These are phyloP conservation scores for Sitodiplosis mosellana DNA, from an alignment of 1,140 invertebrate species.

Conservation along the genomic window DNA sequence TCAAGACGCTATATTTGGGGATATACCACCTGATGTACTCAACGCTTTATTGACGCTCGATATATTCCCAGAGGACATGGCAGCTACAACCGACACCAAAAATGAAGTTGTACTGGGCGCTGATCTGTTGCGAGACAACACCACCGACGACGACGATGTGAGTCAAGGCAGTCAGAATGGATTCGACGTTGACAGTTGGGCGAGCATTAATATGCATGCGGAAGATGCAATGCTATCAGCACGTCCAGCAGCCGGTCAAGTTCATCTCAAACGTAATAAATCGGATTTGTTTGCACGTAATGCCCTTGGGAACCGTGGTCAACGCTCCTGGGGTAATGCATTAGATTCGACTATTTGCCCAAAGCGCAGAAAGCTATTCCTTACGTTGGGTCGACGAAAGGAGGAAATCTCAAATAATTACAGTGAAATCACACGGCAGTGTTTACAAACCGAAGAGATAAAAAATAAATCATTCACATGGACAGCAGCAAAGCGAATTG, in stretches of 20 bases:
- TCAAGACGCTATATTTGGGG: conserved; percentile 66
- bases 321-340: conserved; percentile 48
- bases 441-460: conserved; percentile 11
- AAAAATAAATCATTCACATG: conserved; percentile 25
- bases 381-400: conserved; percentile 25
- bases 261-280: conserved; percentile 34
- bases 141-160: neutral
- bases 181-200: conserved; percentile 21
- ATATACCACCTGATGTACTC: conserved; percentile 56
- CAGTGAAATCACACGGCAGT: conserved; percentile 6
- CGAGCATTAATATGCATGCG: conserved; percentile 35
- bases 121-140: conserved; percentile 18
- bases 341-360: conserved; percentile 39
- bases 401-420: conserved; percentile 14
- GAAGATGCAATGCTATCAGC: conserved; percentile 37
- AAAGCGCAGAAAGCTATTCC: conserved; percentile 42
- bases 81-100: conserved; percentile 35
- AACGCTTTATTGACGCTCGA: conserved; percentile 69
- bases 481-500: conserved; percentile 21
- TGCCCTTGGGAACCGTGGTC: conserved; percentile 29
- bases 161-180: conserved; percentile 4
- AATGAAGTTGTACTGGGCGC: conserved; percentile 31
- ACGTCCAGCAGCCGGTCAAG: conserved; percentile 28
- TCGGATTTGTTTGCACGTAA: conserved; percentile 37
- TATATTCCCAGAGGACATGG: conserved; percentile 46